A percentile compares a stretch with the other conserved stretches of the same genome.
These are phyloP conservation scores for Tragelaphus strepsiceros DNA, from an alignment of 2,113 vertebrate species.

Conservation along the genomic window DNA sequence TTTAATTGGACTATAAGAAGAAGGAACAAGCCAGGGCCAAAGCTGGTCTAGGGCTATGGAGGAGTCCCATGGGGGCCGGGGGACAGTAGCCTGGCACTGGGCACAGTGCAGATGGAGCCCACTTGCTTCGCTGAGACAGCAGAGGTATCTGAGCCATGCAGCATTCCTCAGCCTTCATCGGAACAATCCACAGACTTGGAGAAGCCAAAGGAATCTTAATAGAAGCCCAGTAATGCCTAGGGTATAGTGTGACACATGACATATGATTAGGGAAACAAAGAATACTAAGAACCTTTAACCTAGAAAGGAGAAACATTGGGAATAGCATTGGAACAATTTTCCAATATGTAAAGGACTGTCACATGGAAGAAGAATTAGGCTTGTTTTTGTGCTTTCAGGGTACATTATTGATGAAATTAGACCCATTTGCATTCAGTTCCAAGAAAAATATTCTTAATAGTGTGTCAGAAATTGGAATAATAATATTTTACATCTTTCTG, in stretches of 20 bases:
- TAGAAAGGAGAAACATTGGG: background rate
- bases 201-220: background rate
- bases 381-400: background rate
- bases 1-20: background rate
- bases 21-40: background rate
- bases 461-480: background rate
- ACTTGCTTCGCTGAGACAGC: background rate
- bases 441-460: background rate
- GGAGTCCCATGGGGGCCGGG: rapidly evolving
- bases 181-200: background rate
- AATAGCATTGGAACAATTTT: background rate
- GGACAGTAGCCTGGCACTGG: background rate
- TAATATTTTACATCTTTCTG: background rate
- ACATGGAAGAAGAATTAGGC: background rate
- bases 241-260: background rate
- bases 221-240: background rate
- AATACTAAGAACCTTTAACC: background rate
- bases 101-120: background rate
- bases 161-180: background rate
- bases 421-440: background rate
- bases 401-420: background rate
- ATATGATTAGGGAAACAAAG: background rate
- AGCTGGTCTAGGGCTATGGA: background rate
- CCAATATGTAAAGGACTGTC: background rate
- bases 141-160: background rate